A percentile compares a stretch with the other conserved stretches of the same genome.
Conservation (phyloP, 1,140 invertebrate species). For the Sweltsa coloradensis region DNA sequence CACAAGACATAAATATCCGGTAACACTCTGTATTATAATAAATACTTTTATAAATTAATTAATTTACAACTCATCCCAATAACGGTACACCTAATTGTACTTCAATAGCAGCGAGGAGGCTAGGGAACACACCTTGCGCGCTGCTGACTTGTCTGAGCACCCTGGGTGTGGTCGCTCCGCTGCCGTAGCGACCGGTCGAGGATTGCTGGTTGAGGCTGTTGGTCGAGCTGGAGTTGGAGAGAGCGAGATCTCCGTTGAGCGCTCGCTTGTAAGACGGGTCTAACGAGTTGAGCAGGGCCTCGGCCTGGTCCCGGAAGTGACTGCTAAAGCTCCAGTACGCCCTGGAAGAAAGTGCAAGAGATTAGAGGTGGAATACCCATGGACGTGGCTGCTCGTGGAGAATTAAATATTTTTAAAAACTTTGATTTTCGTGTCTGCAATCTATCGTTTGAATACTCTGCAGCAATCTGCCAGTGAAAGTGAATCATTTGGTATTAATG, state of each 20-base stretch:
- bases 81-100: too few species aligned
- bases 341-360: slow-evolving; percentile 34
- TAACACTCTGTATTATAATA: too few species aligned
- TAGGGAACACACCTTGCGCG: too few species aligned
- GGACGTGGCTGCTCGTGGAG: background rate
- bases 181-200: slow-evolving; percentile 28
- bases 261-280: slow-evolving; percentile 76
- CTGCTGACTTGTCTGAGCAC: background rate
- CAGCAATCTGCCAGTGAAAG: background rate
- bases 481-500: too few species aligned
- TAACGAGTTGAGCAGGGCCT: slow-evolving; percentile 66
- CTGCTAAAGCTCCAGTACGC: slow-evolving; percentile 84
- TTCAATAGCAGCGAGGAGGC: too few species aligned
- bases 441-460: too few species aligned
- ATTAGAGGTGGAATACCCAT: background rate
- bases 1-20: too few species aligned
- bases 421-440: too few species aligned
- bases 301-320: slow-evolving; percentile 84
- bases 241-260: slow-evolving; percentile 47
- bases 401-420: background rate
- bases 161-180: background rate
- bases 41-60: too few species aligned
- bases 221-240: slow-evolving; percentile 28
- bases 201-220: slow-evolving; percentile 20
- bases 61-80: too few species aligned